Conservation (phyloP, 2,113 vertebrate species). For the Myxocyprinus asiaticus region DNA sequence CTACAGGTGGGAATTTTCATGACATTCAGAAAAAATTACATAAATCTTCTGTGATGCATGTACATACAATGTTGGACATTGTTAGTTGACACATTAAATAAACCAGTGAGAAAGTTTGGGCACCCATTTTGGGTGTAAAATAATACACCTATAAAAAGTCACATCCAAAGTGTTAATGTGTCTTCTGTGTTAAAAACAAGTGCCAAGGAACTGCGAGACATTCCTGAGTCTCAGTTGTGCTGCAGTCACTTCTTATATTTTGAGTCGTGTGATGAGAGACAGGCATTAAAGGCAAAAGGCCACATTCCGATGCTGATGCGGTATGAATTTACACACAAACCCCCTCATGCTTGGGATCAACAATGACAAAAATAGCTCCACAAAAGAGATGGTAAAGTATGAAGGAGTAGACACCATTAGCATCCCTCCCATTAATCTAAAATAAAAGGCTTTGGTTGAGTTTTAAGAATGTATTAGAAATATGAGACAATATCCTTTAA, state of each 20-base stretch:
- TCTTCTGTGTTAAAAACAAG: constrained; percentile 20
- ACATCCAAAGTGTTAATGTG: neutral
- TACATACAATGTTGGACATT: too few relatives aligned
- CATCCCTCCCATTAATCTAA: constrained; percentile 8
- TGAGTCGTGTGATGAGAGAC: constrained; percentile 35
- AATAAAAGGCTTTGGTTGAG: neutral
- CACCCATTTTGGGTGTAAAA: neutral
- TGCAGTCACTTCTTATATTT: constrained; percentile 30
- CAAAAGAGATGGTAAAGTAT: constrained; percentile 49
- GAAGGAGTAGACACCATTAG: constrained; percentile 34
- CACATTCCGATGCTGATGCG: constrained; percentile 40
- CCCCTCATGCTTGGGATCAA: constrained; percentile 36
- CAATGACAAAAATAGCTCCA: constrained; percentile 45
- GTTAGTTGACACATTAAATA: too few relatives aligned
- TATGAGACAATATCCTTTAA: constrained; percentile 23
- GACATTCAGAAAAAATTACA: too few relatives aligned
- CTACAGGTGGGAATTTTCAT: too few relatives aligned
- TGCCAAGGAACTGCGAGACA: neutral
- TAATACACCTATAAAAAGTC: neutral
- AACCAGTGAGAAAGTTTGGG: too few relatives aligned
- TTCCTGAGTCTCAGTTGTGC: constrained; percentile 18
- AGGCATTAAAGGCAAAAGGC: constrained; percentile 47
- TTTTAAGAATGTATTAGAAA: constrained; percentile 27
- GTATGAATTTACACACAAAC: constrained; percentile 43
- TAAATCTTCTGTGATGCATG: too few relatives aligned